phyloP scores from a whole-genome alignment of 1,140 invertebrate genomes.

The Dreissena rostriformis region DNA sequence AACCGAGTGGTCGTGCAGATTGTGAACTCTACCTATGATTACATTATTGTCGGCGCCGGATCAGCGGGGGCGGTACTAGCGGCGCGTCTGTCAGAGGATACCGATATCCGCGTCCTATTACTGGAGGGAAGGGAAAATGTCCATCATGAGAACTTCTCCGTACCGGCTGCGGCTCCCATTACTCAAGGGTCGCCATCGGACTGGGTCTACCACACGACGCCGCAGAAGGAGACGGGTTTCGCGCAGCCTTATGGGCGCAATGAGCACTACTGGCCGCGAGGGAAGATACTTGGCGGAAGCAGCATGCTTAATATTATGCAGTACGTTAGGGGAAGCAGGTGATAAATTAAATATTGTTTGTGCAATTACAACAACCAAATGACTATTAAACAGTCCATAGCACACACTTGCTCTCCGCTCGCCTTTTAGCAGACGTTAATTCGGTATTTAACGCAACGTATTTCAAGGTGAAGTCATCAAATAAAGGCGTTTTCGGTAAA shows the following conservation, averaged over 20 bases:
- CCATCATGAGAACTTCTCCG: slow-evolving; percentile 88
- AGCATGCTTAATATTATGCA: slow-evolving; percentile 97
- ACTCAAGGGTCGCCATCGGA: slow-evolving; percentile 13
- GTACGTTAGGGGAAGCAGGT: slow-evolving; percentile 92
- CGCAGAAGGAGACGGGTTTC: slow-evolving; percentile 85
- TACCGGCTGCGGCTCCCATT: slow-evolving; percentile 57
- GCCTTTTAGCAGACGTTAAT: too few species aligned
- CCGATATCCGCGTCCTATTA: slow-evolving; percentile 88
- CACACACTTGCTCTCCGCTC: neutral
- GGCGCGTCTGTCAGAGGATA: slow-evolving; percentile 91
- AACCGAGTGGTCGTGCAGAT: neutral
- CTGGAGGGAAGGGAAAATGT: slow-evolving; percentile 95
- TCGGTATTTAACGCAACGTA: too few species aligned
- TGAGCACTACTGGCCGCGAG: slow-evolving; percentile 80
- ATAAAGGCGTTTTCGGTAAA: too few species aligned
- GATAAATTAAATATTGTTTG: slow-evolving; percentile 83
- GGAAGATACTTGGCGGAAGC: slow-evolving; percentile 86
- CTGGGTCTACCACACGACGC: slow-evolving; percentile 96
- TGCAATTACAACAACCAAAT: too few species aligned
- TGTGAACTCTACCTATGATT: slow-evolving; percentile 21
- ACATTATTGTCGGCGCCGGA: slow-evolving; percentile 87
- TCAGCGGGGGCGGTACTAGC: slow-evolving; percentile 97
- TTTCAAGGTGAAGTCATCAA: too few species aligned
- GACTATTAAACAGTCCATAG: neutral
- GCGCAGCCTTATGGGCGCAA: slow-evolving; percentile 90